Evolutionary conservation across 2,797 vertebrate species (phyloP), one percentile per base, ranked within the genome.

Genomic region (Acestrorhynchus altus): DNA sequence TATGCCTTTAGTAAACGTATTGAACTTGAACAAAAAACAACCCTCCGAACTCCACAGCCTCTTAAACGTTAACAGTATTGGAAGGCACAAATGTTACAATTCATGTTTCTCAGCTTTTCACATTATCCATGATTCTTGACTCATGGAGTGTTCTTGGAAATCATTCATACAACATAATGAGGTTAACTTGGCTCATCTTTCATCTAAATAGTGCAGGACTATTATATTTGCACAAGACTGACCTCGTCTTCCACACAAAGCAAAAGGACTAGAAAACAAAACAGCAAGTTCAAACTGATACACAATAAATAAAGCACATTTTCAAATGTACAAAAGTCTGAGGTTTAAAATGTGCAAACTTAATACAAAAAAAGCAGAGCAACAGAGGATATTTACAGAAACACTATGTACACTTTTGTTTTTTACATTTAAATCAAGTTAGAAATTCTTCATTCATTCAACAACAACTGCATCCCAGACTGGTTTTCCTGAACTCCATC

Each of bases 241-340:
- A 24, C 11, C 35, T 24, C 22, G 46, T 54, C 22, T 22, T 63
- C 26, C 22, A 54, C 20, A 47, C 47, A 61, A 66, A 79, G 47
- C 54, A 28, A 77, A n/a, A 35, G 59, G 39, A 78, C 69, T 83
- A 68, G 75, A 81, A 84, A 83, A 75, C 81, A 81, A 83, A 78
- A 39, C 46, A 73, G 49, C 16, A 40, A 35, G 68, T 8, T 52
- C 40, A 68, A 81, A 84, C 69, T 80, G 82, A 72, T 22, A 46
- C 28, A 35, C 66, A 26, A 83, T 90, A 91, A 91, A 83, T 90
- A 92, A 87, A 89, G 52, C 46, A 83, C 2, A 40, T 85, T 77
- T 79, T 83, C 79, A 72, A 70, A 57, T 89, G 90, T 76, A 82
- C 83, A 83, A 71, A 83, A 44, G 68, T 76, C 26, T 78, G 31